Conservation (phyloP, 2,113 vertebrate species). For the Taurulus bubalis region DNA sequence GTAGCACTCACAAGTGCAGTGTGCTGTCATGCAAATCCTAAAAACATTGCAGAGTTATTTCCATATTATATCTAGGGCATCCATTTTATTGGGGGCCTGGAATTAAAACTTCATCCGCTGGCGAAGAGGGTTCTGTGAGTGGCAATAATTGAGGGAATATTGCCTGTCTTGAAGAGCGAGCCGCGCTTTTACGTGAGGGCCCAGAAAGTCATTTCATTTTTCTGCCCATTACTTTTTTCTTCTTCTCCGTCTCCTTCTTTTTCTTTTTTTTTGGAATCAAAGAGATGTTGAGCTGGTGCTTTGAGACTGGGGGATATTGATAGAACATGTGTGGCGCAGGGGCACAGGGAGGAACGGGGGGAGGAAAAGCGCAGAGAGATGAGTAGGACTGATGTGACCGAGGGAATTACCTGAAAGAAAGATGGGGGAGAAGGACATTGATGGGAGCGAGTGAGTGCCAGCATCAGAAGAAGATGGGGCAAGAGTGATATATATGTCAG, state of each 20-base stretch:
- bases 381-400: slow-evolving; percentile 74
- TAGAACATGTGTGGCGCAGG: slow-evolving; percentile 46
- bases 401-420: slow-evolving; percentile 77
- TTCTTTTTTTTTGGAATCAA: slow-evolving; percentile 65
- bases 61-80: slow-evolving; percentile 73
- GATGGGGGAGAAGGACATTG: slow-evolving; percentile 44
- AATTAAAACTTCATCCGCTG: slow-evolving; percentile 79
- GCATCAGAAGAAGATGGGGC: slow-evolving; percentile 50
- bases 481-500: slow-evolving; percentile 66
- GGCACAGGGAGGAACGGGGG: slow-evolving; percentile 30
- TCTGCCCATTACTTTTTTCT: slow-evolving; percentile 82
- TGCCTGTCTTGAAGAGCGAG: slow-evolving; percentile 76
- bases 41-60: slow-evolving; percentile 72
- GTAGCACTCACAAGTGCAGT: slow-evolving; percentile 16
- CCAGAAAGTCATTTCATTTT: slow-evolving; percentile 82
- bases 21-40: slow-evolving; percentile 57
- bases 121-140: slow-evolving; percentile 70
- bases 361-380: slow-evolving; percentile 58
- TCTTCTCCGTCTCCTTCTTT: slow-evolving; percentile 30
- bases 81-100: slow-evolving; percentile 69
- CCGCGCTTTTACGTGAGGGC: slow-evolving; percentile 76
- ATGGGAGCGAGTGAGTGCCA: slow-evolving; percentile 55
- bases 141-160: slow-evolving; percentile 81
- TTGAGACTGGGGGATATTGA: slow-evolving; percentile 63
- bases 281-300: slow-evolving; percentile 73